Evolutionary conservation across 2,888 invertebrate genomes (phyloP).

Genomic region (Exephanes ischioxanthus): DNA sequence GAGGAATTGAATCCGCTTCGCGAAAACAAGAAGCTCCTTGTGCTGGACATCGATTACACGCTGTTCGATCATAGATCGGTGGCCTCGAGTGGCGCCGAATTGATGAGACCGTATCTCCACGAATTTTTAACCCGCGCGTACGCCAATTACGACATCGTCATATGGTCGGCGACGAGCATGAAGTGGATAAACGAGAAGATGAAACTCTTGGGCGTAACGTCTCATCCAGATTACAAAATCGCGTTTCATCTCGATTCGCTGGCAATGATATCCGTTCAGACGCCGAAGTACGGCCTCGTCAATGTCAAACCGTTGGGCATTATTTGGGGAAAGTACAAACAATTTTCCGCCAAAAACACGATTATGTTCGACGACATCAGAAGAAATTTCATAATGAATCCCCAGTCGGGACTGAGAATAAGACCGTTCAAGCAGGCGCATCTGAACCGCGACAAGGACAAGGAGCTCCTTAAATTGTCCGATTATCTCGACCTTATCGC

Average conservation of each 20-base stretch:
- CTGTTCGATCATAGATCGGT: constrained; percentile 97
- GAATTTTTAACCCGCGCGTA: constrained; percentile 96
- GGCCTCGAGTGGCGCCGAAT: constrained; percentile 94
- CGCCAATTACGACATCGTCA: constrained; percentile 97
- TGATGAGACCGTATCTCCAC: constrained; percentile 98
- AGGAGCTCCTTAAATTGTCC: constrained; percentile 92
- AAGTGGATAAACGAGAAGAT: constrained; percentile 99
- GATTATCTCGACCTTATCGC: constrained; percentile 95
- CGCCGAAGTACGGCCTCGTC: constrained; percentile 95
- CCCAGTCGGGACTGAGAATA: constrained; percentile 96
- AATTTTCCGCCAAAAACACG: constrained; percentile 96
- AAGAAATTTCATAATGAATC: constrained; percentile 99
- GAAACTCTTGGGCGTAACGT: constrained; percentile 94
- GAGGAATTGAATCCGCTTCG: constrained; percentile 93
- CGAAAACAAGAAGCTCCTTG: constrained; percentile 94
- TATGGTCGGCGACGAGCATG: constrained; percentile 99
- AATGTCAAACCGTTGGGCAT: constrained; percentile 98
- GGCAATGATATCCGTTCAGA: constrained; percentile 98
- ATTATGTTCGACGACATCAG: constrained; percentile 99
- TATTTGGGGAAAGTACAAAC: constrained; percentile 97
- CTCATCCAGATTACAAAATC: constrained; percentile 94
- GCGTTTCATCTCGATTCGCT: constrained; percentile 95
- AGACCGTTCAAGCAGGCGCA: constrained; percentile 96
- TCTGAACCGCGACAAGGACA: constrained; percentile 93
- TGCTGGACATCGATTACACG: constrained; percentile 98